Evolutionary conservation across 2,888 invertebrate genomes (phyloP).

Genomic region (Calliphora vomitoria): DNA sequence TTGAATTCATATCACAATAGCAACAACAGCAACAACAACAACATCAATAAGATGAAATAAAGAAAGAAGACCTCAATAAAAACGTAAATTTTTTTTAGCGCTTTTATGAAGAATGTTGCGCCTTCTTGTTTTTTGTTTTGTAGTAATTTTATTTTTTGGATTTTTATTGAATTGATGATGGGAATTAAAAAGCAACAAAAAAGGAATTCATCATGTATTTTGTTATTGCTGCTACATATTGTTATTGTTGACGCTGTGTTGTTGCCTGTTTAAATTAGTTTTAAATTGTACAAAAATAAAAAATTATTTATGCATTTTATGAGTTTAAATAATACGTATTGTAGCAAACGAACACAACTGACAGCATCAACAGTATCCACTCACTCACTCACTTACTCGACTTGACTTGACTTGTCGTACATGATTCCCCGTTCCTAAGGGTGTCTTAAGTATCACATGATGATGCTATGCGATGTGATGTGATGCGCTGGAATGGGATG

Average conservation of each 20-base stretch:
- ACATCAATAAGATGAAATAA: conserved; percentile 43
- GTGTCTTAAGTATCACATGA: conserved; percentile 55
- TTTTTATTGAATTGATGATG: conserved; percentile 68
- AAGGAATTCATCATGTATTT: conserved; percentile 63
- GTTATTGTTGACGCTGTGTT: conserved; percentile 25
- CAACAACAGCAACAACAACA: conserved; percentile 43
- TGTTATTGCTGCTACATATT: conserved; percentile 41
- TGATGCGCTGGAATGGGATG: conserved; percentile 31
- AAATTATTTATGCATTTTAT: conserved; percentile 67
- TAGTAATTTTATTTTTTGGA: conserved; percentile 22
- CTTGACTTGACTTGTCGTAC: conserved; percentile 15
- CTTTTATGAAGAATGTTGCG: conserved; percentile 64
- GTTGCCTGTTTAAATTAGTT: conserved; percentile 71
- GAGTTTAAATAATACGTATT: conserved; percentile 43
- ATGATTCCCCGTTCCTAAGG: conserved; percentile 50
- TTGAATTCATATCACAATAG: conserved; percentile 49
- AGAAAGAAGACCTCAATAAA: conserved; percentile 65
- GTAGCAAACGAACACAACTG: conserved; percentile 25
- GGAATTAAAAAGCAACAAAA: conserved; percentile 62
- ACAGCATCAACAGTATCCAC: conserved; percentile 40
- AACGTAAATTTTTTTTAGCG: conserved; percentile 67
- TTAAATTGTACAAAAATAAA: conserved; percentile 71
- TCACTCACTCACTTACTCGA: conserved; percentile 22
- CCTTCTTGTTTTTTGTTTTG: conserved; percentile 30
- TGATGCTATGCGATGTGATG: conserved; percentile 25